Base-by-base conservation (phyloP, 2,113 vertebrate species). In the Cheilinus undulatus region DNA sequence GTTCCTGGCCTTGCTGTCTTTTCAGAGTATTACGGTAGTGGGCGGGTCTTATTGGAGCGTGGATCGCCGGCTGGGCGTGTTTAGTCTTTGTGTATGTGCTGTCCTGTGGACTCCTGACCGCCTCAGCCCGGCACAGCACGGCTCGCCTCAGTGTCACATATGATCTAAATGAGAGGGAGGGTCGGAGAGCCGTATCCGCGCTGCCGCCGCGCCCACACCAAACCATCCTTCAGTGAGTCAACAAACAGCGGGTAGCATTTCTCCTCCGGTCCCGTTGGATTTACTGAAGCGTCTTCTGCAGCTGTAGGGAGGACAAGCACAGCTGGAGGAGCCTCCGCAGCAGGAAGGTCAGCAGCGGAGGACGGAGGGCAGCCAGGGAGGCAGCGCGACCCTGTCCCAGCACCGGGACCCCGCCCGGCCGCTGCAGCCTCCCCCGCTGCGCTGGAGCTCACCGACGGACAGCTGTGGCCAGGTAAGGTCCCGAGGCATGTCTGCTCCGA, bases 31-130 rank as follows among this genome's bases (percentile, higher is more conserved):
- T 91, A 90, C 89, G 85, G 90, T 90, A 89, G 34, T 38, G 46
- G 90, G 83, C 72, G 85, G 74, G 69, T 64, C 66, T 67, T 63
- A 50, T 11, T 17, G 83, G 76, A 82, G 80, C 89, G 82, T 89
- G 90, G 82, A 65, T 52, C 73, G 50, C 52, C 56, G 53, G 43
- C 54, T 69, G 86, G 82, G 88, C 85, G 88, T 86, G 81, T 84
- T 63, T 72, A 58, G 64, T 66, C 76, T 82, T 53, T 76, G 71
- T 68, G 78, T 78, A 10, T 73, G 67, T 73, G 72, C 62, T 20
- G 65, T 65, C 69, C 76, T 46, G 70, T 70, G n/a, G 52, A 54
- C 51, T 60, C 17, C 53, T 23, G 63, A 51, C 73, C 24, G 22
- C 62, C 57, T 46, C 66, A n/a, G 73, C 59, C 0, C 59, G 11